These are phyloP conservation scores for Rhynchotus rufescens DNA, from an alignment of 2,797 vertebrate genomes.

Conservation along the genomic window DNA sequence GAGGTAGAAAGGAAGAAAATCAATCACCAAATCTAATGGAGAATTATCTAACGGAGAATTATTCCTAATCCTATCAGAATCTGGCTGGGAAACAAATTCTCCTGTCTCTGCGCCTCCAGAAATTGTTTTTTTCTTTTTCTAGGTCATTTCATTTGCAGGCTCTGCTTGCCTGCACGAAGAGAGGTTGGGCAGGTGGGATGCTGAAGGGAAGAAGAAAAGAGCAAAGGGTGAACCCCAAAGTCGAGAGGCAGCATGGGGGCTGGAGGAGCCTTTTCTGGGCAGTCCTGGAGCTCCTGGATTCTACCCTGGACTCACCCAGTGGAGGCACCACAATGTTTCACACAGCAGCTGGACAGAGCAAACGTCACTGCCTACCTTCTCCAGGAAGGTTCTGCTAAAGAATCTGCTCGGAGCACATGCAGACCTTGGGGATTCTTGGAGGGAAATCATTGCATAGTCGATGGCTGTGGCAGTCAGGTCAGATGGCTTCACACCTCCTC, in stretches of 20 bases:
- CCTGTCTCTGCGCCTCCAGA: neutral
- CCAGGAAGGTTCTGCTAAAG: neutral
- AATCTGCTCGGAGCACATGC: neutral
- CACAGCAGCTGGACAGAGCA: neutral
- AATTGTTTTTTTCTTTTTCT: neutral
- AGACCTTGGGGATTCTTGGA: neutral
- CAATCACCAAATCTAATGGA: constrained; percentile 11
- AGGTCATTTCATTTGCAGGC: neutral
- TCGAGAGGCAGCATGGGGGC: neutral
- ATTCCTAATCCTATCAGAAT: constrained; percentile 54
- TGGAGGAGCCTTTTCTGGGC: too few species aligned
- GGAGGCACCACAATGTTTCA: neutral
- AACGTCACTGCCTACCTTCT: neutral
- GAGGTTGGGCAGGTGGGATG: neutral
- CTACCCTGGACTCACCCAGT: neutral
- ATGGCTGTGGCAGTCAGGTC: neutral
- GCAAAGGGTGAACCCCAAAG: neutral
- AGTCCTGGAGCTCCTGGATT: neutral
- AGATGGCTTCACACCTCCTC: neutral
- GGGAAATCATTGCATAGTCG: neutral
- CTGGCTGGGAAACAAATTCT: constrained; percentile 30
- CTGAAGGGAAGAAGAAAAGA: neutral
- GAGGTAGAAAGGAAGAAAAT: neutral
- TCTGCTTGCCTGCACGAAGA: neutral
- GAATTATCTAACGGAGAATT: constrained; percentile 32